A percentile compares a stretch with the other conserved stretches of the same genome.
phyloP scores from a whole-genome alignment of 2,113 vertebrate genomes.

The Platycercus adscitus region DNA sequence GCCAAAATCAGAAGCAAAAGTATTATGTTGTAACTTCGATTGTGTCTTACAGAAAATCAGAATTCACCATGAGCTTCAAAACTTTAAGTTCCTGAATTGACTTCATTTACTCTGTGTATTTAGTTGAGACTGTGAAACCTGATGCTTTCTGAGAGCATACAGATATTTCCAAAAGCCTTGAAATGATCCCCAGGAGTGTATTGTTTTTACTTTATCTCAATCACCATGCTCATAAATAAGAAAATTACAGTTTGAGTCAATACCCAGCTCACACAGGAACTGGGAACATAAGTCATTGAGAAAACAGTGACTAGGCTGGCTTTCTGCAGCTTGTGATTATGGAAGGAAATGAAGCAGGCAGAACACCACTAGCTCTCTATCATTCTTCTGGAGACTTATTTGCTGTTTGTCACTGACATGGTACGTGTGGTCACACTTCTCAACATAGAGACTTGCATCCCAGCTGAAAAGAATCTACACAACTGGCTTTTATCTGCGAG shows the following conservation, averaged over 20 bases:
- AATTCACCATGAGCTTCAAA: background rate
- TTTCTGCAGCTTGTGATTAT: background rate
- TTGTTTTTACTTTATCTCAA: constrained; percentile 38
- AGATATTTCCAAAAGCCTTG: constrained; percentile 9
- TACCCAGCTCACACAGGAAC: background rate
- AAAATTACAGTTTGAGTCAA: constrained; percentile 21
- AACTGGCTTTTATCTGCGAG: background rate
- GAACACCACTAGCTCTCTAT: background rate
- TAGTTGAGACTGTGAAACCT: background rate
- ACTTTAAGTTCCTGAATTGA: background rate
- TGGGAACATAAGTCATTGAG: background rate
- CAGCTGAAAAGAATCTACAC: background rate
- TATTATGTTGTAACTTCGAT: background rate
- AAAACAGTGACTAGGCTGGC: background rate
- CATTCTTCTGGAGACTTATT: background rate
- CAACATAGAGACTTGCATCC: background rate
- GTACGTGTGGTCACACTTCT: background rate
- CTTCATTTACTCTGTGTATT: background rate
- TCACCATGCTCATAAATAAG: constrained; percentile 25
- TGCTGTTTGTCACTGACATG: background rate
- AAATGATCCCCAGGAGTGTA: background rate
- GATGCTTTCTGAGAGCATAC: background rate
- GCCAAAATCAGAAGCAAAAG: background rate
- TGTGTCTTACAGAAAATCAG: background rate
- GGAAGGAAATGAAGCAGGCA: constrained; percentile 8